Base-by-base conservation (phyloP, 2,797 vertebrate species). In the Rhinichthys osculus region DNA sequence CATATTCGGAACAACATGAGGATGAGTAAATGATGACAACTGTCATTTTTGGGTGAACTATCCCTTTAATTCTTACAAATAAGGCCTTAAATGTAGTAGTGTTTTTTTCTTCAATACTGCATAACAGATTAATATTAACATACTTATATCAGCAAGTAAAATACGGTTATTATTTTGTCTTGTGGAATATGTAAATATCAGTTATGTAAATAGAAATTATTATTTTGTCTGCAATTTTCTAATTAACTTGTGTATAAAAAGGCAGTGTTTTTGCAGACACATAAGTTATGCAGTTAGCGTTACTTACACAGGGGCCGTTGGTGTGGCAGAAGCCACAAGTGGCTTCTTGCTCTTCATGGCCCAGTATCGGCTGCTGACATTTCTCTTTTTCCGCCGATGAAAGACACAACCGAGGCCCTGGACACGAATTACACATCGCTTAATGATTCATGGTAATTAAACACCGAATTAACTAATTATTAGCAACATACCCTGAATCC, bases 381-480 rank as follows among this genome's bases (percentile, higher is more conserved):
- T 83, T 87, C 79, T 89, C 71, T 91, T 91, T 88, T 91, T 90
- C 81, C 90, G 92, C 92, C 89, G 92, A 91, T 91, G 77, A 81
- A 88, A 86, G 16, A 47, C 47, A 79, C 78, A 79, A 67, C 70
- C 85, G 44, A 78, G 73, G 80, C 57, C 67, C 91, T 92, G 67
- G 23, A 19, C 71, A 81, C 5, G 27, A 82, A 64, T 47, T 7
- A 80, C 33, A 85, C 13, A 59, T n/a, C 14, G n/a, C 16, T 71
- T 71, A 74, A 62, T 35, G 38, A 62, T 59, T 57, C 3, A 21
- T 7, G 1, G 17, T 17, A 30, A 27, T 57, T 23, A 83, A 42
- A 78, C 35, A 40, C 3, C 27, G 4, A 79, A 35, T 52, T 44
- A 69, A 52, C 40, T 57, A 40, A 84, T 27, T n/a, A 50, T 77